Evolutionary conservation across 2,888 invertebrate genomes (phyloP).

Genomic region (Pharmacophagus antenor): DNA sequence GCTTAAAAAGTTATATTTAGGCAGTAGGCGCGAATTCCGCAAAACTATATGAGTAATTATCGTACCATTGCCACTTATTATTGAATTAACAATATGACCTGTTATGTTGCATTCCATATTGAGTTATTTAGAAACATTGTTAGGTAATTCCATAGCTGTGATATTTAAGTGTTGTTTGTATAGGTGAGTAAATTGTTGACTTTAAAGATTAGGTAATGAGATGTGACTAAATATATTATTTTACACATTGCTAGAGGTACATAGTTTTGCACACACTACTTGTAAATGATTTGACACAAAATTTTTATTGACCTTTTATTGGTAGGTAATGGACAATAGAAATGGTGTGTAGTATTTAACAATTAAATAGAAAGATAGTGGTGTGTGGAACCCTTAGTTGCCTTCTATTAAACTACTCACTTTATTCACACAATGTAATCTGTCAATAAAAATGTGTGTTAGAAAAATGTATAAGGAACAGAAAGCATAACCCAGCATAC

Average conservation of each 20-base stretch:
- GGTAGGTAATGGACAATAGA: neutral
- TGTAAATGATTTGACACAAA: neutral
- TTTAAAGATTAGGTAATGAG: neutral
- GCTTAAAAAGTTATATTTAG: slow-evolving; percentile 8
- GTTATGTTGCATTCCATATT: slow-evolving; percentile 22
- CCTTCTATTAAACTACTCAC: too few relatives aligned
- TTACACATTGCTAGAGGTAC: neutral
- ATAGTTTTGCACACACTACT: neutral
- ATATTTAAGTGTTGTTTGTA: neutral
- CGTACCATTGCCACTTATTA: slow-evolving; percentile 5
- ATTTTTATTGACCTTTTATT: too few relatives aligned
- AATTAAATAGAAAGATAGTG: too few relatives aligned
- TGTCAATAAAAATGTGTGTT: too few relatives aligned
- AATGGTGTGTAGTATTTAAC: too few relatives aligned
- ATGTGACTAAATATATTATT: neutral
- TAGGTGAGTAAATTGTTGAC: neutral
- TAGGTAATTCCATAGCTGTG: slow-evolving; percentile 9
- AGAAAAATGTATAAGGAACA: too few relatives aligned
- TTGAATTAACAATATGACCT: slow-evolving; percentile 15
- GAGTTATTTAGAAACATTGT: slow-evolving; percentile 19
- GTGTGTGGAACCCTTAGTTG: too few relatives aligned
- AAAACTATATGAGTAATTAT: slow-evolving; percentile 12
- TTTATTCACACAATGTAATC: too few relatives aligned
- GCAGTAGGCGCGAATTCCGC: slow-evolving; percentile 1
- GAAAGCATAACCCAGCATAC: too few relatives aligned